These are phyloP conservation scores for Ecliptopera silaceata DNA, from an alignment of 2,888 invertebrate species.

Conservation along the genomic window DNA sequence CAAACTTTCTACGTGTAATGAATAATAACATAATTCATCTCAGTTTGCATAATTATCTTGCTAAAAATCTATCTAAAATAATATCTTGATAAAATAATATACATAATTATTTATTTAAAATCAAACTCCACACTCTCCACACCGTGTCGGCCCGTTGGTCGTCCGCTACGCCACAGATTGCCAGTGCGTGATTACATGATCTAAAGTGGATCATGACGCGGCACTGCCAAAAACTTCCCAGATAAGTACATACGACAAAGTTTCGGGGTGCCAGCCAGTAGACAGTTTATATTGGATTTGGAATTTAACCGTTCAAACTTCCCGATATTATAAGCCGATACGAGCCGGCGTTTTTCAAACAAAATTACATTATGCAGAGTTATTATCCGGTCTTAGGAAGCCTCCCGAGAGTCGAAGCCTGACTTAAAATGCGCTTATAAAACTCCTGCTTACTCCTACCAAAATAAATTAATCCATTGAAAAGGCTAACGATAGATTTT, in stretches of 20 bases:
- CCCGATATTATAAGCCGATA: constrained; percentile 55
- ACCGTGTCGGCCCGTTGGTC: no score
- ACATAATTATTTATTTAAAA: no score
- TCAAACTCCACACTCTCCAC: no score
- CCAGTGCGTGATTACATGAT: constrained; percentile 36
- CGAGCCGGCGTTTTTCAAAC: constrained; percentile 47
- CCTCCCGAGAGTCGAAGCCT: background rate
- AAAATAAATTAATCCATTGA: constrained; percentile 1
- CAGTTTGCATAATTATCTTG: no score
- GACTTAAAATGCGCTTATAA: background rate
- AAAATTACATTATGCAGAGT: constrained; percentile 15
- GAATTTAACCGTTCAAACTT: constrained; percentile 58
- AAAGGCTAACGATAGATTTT: constrained; percentile 1
- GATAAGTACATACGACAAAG: constrained; percentile 50
- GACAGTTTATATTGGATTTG: constrained; percentile 65
- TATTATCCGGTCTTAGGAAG: constrained; percentile 10
- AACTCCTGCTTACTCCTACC: background rate
- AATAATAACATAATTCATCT: no score
- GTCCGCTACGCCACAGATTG: no score
- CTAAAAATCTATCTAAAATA: no score
- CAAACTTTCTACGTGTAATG: no score
- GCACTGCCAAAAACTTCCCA: constrained; percentile 50
- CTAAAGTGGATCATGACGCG: constrained; percentile 48
- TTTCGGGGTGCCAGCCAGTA: constrained; percentile 46
- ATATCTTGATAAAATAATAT: no score